Evolutionary conservation across 2,888 invertebrate genomes (phyloP).

Genomic region (Drosophila antonietae): DNA sequence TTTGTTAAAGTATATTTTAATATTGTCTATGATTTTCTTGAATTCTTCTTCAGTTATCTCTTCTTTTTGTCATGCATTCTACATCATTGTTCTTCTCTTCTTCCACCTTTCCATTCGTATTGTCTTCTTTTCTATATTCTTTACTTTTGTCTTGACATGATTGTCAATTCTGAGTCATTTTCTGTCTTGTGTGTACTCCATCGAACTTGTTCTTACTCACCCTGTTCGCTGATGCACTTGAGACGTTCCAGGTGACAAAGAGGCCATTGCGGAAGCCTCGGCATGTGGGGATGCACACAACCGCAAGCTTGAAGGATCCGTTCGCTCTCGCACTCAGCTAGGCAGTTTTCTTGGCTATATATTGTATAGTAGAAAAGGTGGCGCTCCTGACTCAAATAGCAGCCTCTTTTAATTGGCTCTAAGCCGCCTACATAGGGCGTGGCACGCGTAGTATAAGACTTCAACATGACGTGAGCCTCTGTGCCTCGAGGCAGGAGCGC

Average conservation of each 20-base stretch:
- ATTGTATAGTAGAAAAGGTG: slow-evolving; percentile 76
- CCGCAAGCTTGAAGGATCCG: slow-evolving; percentile 85
- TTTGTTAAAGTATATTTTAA: not conserved
- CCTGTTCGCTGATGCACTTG: slow-evolving; percentile 63
- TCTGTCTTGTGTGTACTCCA: no score
- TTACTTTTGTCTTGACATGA: not conserved
- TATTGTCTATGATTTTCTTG: no score
- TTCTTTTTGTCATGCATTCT: no score
- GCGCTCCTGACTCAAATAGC: slow-evolving; percentile 86
- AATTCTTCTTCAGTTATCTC: no score
- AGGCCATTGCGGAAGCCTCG: slow-evolving; percentile 73
- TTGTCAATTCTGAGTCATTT: no score
- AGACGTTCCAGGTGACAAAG: slow-evolving; percentile 66
- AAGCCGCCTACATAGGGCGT: slow-evolving; percentile 85
- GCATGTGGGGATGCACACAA: slow-evolving; percentile 87
- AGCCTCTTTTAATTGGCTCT: slow-evolving; percentile 85
- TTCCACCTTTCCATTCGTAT: no score
- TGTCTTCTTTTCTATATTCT: not conserved
- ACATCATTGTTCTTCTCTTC: no score
- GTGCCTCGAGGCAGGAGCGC: slow-evolving; percentile 86
- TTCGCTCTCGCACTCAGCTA: slow-evolving; percentile 86
- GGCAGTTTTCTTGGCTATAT: slow-evolving; percentile 89
- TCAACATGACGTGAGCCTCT: slow-evolving; percentile 87
- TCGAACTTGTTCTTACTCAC: slow-evolving; percentile 37
- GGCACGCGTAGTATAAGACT: slow-evolving; percentile 87